Evolutionary conservation across 2,797 vertebrate genomes (phyloP).

Genomic region (Microhierax caerulescens): DNA sequence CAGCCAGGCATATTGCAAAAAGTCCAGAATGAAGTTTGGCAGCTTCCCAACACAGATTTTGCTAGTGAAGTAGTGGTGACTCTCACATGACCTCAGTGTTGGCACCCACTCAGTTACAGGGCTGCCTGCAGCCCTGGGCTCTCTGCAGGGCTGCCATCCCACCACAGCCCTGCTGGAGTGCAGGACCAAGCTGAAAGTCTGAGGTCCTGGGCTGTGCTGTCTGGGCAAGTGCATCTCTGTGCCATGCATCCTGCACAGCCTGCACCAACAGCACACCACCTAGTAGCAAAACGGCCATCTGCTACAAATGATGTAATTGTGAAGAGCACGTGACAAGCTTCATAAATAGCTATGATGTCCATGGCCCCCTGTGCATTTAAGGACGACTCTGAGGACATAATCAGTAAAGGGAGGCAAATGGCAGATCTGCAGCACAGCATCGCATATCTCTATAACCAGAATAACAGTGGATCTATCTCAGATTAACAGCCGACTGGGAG

Average conservation of each 20-base stretch:
- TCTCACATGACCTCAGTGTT: neutral
- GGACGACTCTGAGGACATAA: neutral
- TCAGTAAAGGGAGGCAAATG: neutral
- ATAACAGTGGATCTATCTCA: neutral
- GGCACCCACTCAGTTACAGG: rapidly evolving
- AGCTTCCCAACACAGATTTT: neutral
- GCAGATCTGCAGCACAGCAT: neutral
- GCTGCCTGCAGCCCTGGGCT: neutral
- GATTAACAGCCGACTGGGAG: neutral
- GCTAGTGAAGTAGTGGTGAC: neutral
- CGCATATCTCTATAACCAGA: neutral
- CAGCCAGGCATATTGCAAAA: neutral
- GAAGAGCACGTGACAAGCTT: neutral
- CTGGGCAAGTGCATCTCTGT: neutral
- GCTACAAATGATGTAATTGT: neutral
- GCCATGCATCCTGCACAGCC: rapidly evolving
- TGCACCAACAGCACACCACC: neutral
- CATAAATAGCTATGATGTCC: neutral
- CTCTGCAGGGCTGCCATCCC: neutral
- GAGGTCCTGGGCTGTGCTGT: neutral
- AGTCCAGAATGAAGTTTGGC: neutral
- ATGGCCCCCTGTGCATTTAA: neutral
- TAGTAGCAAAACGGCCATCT: neutral
- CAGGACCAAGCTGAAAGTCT: neutral
- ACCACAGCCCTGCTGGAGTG: neutral